A percentile compares a stretch with the other conserved stretches of the same genome.
phyloP scores from a whole-genome alignment of 2,113 vertebrate genomes.

The Sylvicapra grimmia region DNA sequence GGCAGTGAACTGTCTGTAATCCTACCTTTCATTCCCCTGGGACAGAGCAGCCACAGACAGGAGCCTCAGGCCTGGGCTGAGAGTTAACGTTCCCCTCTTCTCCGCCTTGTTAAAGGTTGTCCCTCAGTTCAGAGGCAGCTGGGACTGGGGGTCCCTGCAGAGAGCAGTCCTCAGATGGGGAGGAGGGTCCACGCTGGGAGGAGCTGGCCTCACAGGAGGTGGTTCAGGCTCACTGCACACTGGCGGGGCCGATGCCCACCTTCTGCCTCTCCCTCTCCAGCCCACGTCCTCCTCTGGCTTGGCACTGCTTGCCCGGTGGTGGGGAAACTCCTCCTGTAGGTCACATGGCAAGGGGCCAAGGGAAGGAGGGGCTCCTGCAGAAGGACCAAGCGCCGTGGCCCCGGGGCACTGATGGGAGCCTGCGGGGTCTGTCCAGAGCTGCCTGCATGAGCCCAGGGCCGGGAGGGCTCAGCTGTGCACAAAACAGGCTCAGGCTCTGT shows the following conservation, averaged over 20 bases:
- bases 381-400: neutral
- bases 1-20: neutral
- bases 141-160: neutral
- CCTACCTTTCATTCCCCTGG: neutral
- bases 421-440: neutral
- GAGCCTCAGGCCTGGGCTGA: neutral
- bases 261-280: rapidly evolving
- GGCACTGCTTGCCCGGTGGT: rapidly evolving
- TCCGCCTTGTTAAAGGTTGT: neutral
- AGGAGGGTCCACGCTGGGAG: neutral
- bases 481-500: neutral
- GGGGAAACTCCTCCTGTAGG: neutral
- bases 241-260: neutral
- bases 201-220: neutral
- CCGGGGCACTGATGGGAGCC: neutral
- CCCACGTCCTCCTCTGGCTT: neutral
- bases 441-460: neutral
- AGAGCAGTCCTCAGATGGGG: neutral
- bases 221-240: neutral
- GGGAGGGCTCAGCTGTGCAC: neutral
- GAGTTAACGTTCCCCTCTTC: neutral
- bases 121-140: neutral
- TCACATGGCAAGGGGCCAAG: neutral
- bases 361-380: rapidly evolving
- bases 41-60: neutral